These are phyloP conservation scores for Tenrec ecaudatus DNA, from an alignment of 2,113 vertebrate genomes.

Conservation along the genomic window DNA sequence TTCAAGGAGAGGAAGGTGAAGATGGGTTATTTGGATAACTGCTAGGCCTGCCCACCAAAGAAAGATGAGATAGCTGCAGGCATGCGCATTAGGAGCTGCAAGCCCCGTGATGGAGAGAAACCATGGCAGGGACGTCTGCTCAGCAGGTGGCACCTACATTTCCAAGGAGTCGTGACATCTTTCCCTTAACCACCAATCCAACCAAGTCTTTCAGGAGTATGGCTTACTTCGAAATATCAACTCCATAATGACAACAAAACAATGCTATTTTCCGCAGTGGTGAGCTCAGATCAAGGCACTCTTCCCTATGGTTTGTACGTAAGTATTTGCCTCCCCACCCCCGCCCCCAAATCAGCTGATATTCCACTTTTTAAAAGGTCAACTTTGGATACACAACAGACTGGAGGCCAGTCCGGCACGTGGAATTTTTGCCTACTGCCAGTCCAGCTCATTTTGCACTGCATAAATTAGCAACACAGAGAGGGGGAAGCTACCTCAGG, in stretches of 20 bases:
- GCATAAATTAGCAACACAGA: constrained; percentile 1
- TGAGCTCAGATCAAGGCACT: background rate
- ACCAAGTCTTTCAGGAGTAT: background rate
- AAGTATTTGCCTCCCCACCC: background rate
- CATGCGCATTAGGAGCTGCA: background rate
- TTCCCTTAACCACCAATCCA: background rate
- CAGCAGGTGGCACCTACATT: background rate
- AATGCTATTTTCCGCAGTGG: background rate
- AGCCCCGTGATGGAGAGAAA: background rate
- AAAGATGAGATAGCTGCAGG: background rate
- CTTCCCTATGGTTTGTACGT: background rate
- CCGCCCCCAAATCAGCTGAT: background rate
- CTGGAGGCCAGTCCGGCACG: background rate
- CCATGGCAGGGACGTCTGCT: background rate
- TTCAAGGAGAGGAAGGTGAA: background rate
- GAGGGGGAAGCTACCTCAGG: background rate
- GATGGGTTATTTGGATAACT: background rate
- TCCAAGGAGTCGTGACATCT: background rate
- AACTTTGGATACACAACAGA: background rate
- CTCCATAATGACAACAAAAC: constrained; percentile 39
- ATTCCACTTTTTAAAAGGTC: constrained; percentile 6
- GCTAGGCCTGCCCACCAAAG: background rate
- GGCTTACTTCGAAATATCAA: background rate
- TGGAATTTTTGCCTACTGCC: background rate
- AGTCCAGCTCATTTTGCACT: constrained; percentile 16